Conservation (phyloP, 2,888 invertebrate species). For the Barypeithes pellucidus region DNA sequence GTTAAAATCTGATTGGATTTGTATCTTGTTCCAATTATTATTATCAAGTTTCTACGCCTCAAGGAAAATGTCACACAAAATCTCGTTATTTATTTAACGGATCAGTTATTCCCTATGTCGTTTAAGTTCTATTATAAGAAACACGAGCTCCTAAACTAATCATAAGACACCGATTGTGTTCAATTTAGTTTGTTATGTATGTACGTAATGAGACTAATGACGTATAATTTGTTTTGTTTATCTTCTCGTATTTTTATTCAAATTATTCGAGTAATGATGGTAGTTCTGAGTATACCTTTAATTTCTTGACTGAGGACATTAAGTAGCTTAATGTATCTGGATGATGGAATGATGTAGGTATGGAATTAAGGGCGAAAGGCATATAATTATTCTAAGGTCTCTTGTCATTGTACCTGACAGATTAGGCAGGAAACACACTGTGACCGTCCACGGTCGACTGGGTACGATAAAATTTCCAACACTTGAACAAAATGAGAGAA, state of each 20-base stretch:
- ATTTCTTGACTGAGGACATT: no score
- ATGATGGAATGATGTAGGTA: no score
- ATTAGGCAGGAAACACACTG: no score
- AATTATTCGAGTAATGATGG: not conserved
- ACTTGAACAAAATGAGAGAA: no score
- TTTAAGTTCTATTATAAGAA: conserved; percentile 18
- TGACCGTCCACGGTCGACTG: no score
- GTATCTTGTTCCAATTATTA: not conserved
- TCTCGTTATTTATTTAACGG: conserved; percentile 25
- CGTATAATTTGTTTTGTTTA: conserved; percentile 13
- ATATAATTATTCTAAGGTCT: no score
- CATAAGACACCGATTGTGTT: conserved; percentile 21
- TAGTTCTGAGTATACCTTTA: no score
- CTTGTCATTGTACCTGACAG: no score
- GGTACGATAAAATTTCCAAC: no score
- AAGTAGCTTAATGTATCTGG: no score
- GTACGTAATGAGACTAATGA: conserved; percentile 15
- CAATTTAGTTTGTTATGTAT: conserved; percentile 19
- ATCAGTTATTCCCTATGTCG: conserved; percentile 22
- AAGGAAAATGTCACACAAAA: conserved; percentile 20
- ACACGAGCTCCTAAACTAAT: conserved; percentile 28
- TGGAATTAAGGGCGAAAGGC: no score
- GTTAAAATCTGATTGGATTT: not conserved
- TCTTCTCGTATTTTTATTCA: not conserved
- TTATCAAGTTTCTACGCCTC: conserved; percentile 13